Evolutionary conservation across 2,888 invertebrate genomes (phyloP).

Genomic region (Isoperla grammatica): DNA sequence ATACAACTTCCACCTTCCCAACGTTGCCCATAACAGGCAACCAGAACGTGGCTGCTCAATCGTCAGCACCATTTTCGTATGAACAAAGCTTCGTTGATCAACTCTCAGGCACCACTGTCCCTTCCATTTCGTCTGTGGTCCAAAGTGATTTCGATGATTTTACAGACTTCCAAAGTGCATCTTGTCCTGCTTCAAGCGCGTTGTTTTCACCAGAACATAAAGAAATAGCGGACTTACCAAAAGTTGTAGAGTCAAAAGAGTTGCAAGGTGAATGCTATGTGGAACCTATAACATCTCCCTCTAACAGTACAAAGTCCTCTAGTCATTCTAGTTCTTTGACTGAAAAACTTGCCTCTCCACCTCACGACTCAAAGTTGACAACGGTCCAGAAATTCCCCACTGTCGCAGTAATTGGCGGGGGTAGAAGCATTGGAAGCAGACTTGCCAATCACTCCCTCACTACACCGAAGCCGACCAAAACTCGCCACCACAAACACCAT

Average conservation of each 20-base stretch:
- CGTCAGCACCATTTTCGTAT: too few species aligned
- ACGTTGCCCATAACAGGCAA: not conserved
- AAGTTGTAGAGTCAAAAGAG: too few species aligned
- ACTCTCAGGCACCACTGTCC: not conserved
- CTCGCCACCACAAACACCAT: slow-evolving; percentile 23
- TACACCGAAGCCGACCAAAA: slow-evolving; percentile 37
- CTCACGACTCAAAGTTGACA: too few species aligned
- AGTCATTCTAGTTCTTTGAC: too few species aligned
- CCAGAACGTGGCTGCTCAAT: too few species aligned
- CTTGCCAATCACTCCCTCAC: slow-evolving; percentile 47
- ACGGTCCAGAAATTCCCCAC: slow-evolving; percentile 30
- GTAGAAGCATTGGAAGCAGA: slow-evolving; percentile 45
- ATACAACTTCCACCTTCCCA: not conserved
- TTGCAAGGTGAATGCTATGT: too few species aligned
- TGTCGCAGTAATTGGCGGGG: slow-evolving; percentile 32
- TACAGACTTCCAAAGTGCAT: slow-evolving; percentile 47
- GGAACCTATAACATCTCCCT: too few species aligned
- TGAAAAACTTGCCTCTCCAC: too few species aligned
- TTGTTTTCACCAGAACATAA: not conserved
- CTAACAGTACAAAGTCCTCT: too few species aligned
- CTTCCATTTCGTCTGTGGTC: not conserved
- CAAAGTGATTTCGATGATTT: slow-evolving; percentile 42
- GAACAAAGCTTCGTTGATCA: not conserved
- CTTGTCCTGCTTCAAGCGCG: slow-evolving; percentile 1
- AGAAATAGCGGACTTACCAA: too few species aligned